These are phyloP conservation scores for Chorisops tibialis DNA, from an alignment of 2,888 invertebrate genomes.

Conservation along the genomic window DNA sequence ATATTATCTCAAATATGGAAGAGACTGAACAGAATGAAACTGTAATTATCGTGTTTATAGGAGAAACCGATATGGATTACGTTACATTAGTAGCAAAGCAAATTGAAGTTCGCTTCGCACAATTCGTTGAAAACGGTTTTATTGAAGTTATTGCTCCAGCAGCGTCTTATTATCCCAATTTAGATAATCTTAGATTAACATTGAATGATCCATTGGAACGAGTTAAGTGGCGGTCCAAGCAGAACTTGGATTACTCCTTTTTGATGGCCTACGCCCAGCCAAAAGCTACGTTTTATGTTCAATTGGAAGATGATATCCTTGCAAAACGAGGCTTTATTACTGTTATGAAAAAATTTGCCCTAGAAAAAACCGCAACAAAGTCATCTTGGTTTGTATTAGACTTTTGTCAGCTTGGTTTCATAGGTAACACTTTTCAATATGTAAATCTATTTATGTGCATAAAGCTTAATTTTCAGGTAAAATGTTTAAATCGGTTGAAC, in stretches of 20 bases:
- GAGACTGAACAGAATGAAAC: conserved; percentile 70
- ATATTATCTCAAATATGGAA: conserved; percentile 75
- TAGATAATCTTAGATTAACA: conserved; percentile 70
- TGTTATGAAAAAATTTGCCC: conserved; percentile 79
- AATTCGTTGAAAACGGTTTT: conserved; percentile 71
- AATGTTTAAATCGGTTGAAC: conserved; percentile 84
- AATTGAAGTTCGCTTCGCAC: conserved; percentile 72
- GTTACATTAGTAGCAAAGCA: conserved; percentile 71
- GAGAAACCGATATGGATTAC: conserved; percentile 78
- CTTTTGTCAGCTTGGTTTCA: conserved; percentile 91
- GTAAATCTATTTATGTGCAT: neutral
- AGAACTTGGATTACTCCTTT: conserved; percentile 90
- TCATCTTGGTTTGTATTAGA: conserved; percentile 88
- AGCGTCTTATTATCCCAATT: conserved; percentile 81
- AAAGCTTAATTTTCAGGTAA: conserved; percentile 57
- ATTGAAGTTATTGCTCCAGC: conserved; percentile 88
- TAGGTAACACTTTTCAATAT: conserved; percentile 57
- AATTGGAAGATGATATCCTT: conserved; percentile 91
- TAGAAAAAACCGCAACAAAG: conserved; percentile 68
- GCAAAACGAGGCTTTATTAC: conserved; percentile 80
- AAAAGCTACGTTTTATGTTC: conserved; percentile 84
- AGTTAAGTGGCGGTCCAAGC: conserved; percentile 89
- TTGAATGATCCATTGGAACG: conserved; percentile 83
- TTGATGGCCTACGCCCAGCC: conserved; percentile 91
- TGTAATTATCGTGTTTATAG: conserved; percentile 81